Base-by-base conservation (phyloP, 2,113 vertebrate genomes). In the Tyto alba region DNA sequence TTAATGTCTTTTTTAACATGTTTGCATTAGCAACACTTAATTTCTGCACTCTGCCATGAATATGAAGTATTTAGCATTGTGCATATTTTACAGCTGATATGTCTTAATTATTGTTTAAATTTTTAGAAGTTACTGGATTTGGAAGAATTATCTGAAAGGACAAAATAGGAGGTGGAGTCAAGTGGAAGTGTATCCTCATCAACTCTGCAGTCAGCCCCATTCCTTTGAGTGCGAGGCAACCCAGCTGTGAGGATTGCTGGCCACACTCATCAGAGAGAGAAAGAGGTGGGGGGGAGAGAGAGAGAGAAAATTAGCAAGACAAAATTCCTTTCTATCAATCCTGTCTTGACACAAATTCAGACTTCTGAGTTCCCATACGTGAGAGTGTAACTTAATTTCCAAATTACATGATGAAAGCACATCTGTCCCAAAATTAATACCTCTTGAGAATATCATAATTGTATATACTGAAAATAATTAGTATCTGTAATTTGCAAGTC, bases 381-480 rank as follows among this genome's bases (percentile, higher is more conserved):
- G 97, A 96, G 97, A 96, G 95, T 96, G 93, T 95, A 97, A 97
- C 95, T 97, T 97, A 96, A 97, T 97, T 97, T 97, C 95, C 96
- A 97, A 95, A 97, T 97, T 97, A 95, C 96, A 97, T 96, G 95
- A 97, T 96, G 96, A 97, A 97, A 95, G 96, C 96, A 97, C 96
- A 97, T 96, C 97, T 97, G 96, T 97, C 96, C 96, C 96, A 96
- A 97, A 97, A 97, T 96, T 97, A 97, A 97, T 97, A 96, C 95
- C 95, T 97, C 96, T 97, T 97, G 96, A 96, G 96, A 97, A 96
- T 97, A 96, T 97, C 97, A 94, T 97, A 97, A 96, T 97, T 97
- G 97, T 97, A 97, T 97, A 97, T 97, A 97, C 96, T 97, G 97
- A 96, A 96, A 97, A 97, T 97, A 97, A 96, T 97, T 97, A 97